These are phyloP conservation scores for Aphaenogaster rudis DNA, from an alignment of 1,140 invertebrate genomes.

Conservation along the genomic window DNA sequence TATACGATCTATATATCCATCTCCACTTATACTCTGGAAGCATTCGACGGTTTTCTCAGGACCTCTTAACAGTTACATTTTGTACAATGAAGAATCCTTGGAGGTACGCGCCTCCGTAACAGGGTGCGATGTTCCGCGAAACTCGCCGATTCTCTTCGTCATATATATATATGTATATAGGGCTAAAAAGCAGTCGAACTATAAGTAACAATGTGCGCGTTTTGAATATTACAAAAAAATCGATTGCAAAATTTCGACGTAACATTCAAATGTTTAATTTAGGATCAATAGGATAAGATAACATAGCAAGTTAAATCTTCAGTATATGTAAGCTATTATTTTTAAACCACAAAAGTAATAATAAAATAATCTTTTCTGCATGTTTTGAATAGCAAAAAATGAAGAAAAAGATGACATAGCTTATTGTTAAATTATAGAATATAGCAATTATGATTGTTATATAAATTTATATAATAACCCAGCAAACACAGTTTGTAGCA, in stretches of 20 bases:
- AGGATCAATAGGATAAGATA: neutral
- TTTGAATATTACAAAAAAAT: neutral
- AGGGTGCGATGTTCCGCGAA: neutral
- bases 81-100: conserved; percentile 57
- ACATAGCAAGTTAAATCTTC: neutral
- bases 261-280: neutral
- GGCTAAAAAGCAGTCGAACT: neutral
- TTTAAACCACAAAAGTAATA: neutral
- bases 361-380: conserved; percentile 2
- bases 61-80: conserved; percentile 29
- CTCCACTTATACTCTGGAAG: conserved; percentile 63
- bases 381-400: neutral
- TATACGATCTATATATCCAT: conserved; percentile 22
- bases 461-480: neutral
- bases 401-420: neutral
- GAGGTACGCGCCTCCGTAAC: neutral
- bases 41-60: conserved; percentile 63
- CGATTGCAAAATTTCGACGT: neutral
- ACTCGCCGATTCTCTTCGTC: neutral
- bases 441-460: neutral
- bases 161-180: no score
- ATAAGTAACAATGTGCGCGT: no score
- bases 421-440: neutral
- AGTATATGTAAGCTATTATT: neutral
- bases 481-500: no score